Conservation (phyloP, 2,113 vertebrate species). For the Accipiter virgatus region DNA sequence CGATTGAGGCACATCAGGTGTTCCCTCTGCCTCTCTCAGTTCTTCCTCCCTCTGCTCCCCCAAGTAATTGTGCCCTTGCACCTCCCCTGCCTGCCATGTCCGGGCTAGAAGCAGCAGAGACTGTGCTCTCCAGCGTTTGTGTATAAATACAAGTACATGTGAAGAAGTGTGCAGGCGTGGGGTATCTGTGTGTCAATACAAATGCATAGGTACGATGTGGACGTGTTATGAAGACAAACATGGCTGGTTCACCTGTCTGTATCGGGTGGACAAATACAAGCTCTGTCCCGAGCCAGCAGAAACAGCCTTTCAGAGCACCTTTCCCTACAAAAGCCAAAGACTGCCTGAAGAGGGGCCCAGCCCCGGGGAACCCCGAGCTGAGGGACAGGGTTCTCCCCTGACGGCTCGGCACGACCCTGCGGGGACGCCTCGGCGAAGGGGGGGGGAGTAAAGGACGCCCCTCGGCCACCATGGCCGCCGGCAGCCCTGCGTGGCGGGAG, state of each 20-base stretch:
- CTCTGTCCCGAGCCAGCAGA: background rate
- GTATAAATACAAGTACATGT: background rate
- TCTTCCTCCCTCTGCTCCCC: background rate
- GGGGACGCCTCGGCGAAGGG: rapidly evolving
- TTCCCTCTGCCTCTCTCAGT: background rate
- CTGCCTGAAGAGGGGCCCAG: rapidly evolving
- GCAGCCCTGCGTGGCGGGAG: background rate
- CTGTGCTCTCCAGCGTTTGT: rapidly evolving
- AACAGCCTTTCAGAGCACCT: background rate
- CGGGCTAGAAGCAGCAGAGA: background rate
- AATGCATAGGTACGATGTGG: rapidly evolving
- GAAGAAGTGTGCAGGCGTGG: background rate
- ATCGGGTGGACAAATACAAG: rapidly evolving
- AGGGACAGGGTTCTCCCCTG: too few species aligned
- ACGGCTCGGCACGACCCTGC: rapidly evolving
- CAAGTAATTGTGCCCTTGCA: background rate
- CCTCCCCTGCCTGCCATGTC: rapidly evolving
- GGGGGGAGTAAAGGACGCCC: rapidly evolving
- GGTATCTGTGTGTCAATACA: background rate
- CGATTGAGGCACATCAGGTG: rapidly evolving
- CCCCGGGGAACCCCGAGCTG: background rate
- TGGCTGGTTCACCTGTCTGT: background rate
- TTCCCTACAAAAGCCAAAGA: background rate
- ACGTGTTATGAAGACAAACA: rapidly evolving
- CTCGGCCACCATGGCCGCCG: rapidly evolving